Percentiles rank a stretch among this genome's conserved stretches.
Conservation (phyloP, 2,888 invertebrate species). For the Trimorus sp. region DNA sequence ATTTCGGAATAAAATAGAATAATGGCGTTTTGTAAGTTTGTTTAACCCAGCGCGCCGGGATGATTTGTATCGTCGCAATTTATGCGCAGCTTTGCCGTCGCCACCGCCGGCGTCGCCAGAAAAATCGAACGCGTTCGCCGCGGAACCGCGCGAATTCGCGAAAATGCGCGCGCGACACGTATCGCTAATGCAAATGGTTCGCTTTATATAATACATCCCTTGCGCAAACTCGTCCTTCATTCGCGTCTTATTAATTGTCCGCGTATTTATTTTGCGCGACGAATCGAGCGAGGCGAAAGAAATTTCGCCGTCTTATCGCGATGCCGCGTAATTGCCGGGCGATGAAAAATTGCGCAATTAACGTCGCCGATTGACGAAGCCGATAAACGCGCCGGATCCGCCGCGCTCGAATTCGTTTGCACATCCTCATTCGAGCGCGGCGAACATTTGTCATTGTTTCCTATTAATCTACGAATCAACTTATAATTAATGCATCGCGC, state of each 20-base stretch:
- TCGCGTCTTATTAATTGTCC: neutral
- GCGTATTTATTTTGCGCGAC: neutral
- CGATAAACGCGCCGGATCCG: constrained; percentile 28
- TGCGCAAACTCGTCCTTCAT: neutral
- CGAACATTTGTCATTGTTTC: constrained; percentile 58
- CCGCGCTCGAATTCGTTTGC: constrained; percentile 24
- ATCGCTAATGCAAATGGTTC: constrained; percentile 53
- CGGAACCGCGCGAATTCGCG: constrained; percentile 21
- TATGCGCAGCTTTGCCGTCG: constrained; percentile 34
- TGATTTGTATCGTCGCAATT: constrained; percentile 54
- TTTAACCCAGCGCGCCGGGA: constrained; percentile 50
- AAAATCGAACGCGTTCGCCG: constrained; percentile 54
- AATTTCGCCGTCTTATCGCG: neutral
- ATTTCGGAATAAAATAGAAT: constrained; percentile 61
- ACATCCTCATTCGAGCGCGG: constrained; percentile 37
- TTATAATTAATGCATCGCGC: constrained; percentile 60
- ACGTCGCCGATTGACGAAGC: constrained; percentile 21
- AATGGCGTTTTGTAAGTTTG: constrained; percentile 60
- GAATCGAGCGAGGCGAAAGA: too few species aligned
- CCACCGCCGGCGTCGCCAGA: constrained; percentile 11
- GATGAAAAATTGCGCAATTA: constrained; percentile 32
- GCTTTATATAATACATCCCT: constrained; percentile 21
- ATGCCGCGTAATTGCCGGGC: neutral
- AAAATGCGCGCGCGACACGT: constrained; percentile 53
- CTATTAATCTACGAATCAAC: constrained; percentile 59